Evolutionary conservation across 23 tunicate species (phyloP).

Genomic region (Corella eumyota): DNA sequence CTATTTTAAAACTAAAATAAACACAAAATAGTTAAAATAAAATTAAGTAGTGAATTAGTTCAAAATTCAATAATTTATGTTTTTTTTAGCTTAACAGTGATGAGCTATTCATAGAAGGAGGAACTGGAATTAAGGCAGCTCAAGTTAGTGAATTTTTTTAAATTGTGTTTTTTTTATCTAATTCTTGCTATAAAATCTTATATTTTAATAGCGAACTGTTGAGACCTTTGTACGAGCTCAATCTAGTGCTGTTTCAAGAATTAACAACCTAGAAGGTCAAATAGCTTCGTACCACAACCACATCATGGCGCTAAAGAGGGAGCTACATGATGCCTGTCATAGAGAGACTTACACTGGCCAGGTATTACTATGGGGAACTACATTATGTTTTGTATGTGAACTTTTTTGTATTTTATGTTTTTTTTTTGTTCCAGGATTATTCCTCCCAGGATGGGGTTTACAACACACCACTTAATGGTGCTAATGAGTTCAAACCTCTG

Average conservation of each 20-base stretch:
- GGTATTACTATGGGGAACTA: no score
- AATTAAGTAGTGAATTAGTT: no score
- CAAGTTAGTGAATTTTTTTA: constrained; percentile 21
- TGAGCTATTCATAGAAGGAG: constrained; percentile 10
- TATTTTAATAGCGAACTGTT: constrained; percentile 53
- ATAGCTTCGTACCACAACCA: constrained; percentile 70
- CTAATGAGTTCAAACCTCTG: constrained; percentile 47
- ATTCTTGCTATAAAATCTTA: no score
- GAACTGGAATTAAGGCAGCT: constrained; percentile 69
- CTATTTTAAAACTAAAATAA: no score
- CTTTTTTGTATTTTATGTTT: no score
- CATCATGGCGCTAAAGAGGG: constrained; percentile 68
- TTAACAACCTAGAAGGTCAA: constrained; percentile 61
- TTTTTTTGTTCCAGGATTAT: no score
- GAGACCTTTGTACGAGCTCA: constrained; percentile 74
- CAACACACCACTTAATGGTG: constrained; percentile 22
- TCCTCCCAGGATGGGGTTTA: no score
- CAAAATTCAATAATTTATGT: neutral
- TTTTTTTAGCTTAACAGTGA: constrained; percentile 21
- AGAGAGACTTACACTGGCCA: constrained; percentile 43
- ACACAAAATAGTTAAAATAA: no score
- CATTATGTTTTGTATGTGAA: no score
- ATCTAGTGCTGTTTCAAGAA: constrained; percentile 79
- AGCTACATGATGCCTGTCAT: constrained; percentile 74
- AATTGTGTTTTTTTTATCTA: neutral